Percentiles rank a stretch among this genome's conserved stretches.
These are phyloP conservation scores for Drosophila atroscutellata DNA, from an alignment of 2,888 invertebrate species.

Conservation along the genomic window DNA sequence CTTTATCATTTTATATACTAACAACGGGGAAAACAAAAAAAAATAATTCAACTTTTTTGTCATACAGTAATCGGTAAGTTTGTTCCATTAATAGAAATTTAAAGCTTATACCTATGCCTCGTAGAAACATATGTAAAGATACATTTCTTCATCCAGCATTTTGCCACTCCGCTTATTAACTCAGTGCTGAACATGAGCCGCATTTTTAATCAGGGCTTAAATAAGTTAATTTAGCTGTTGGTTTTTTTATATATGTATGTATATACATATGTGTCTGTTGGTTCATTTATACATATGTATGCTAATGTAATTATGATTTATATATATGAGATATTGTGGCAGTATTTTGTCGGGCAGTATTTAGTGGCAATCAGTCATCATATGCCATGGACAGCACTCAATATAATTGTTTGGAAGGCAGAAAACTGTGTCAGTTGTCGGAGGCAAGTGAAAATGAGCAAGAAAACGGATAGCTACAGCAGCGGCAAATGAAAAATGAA, in stretches of 20 bases:
- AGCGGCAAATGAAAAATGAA: constrained; percentile 40
- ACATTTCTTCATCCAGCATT: neutral
- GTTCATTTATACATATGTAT: neutral
- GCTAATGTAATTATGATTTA: neutral
- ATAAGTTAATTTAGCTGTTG: neutral
- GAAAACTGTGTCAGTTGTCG: constrained; percentile 48
- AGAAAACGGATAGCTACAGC: constrained; percentile 45
- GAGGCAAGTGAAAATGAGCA: constrained; percentile 58
- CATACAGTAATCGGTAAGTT: neutral
- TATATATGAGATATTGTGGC: neutral
- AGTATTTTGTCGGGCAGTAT: neutral
- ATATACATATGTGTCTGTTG: neutral
- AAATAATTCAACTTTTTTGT: neutral
- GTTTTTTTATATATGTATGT: too few relatives aligned
- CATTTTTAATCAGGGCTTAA: neutral
- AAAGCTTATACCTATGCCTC: neutral
- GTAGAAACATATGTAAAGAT: neutral
- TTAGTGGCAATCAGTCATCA: constrained; percentile 10
- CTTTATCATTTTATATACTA: neutral
- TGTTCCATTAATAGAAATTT: neutral
- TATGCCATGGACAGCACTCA: constrained; percentile 40
- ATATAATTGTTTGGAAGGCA: constrained; percentile 42
- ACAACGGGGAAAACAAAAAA: too few relatives aligned
- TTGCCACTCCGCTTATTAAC: neutral
- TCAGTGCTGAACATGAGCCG: neutral